phyloP scores from a whole-genome alignment of 2,888 invertebrate genomes.

The Drosophila melanosoma region DNA sequence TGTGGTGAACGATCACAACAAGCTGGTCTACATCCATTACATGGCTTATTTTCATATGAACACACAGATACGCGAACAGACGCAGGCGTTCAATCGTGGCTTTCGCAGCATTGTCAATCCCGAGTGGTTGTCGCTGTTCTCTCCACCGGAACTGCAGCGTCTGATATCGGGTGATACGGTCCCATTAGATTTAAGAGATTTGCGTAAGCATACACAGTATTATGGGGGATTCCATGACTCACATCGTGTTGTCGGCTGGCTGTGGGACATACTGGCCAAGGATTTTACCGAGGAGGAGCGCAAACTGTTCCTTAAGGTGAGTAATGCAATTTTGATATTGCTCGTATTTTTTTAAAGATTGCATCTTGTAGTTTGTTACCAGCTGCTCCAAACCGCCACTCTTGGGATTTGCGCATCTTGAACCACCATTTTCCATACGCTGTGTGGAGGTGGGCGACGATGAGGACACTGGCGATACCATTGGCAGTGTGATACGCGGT shows the following conservation, averaged over 20 bases:
- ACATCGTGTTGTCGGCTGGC: slow-evolving; percentile 98
- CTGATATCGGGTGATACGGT: slow-evolving; percentile 98
- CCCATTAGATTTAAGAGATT: slow-evolving; percentile 94
- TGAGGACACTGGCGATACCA: slow-evolving; percentile 91
- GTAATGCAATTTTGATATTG: not conserved
- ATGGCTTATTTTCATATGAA: slow-evolving; percentile 99
- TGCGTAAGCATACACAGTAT: slow-evolving; percentile 97
- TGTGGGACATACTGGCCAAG: slow-evolving; percentile 98
- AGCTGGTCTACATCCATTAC: slow-evolving; percentile 98
- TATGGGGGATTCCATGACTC: slow-evolving; percentile 99
- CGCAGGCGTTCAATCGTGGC: slow-evolving; percentile 97
- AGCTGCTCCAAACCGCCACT: slow-evolving; percentile 99
- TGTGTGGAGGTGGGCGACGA: slow-evolving; percentile 99
- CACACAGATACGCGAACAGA: slow-evolving; percentile 98
- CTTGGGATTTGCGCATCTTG: slow-evolving; percentile 97
- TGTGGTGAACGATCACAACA: slow-evolving; percentile 98
- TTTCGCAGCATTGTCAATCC: slow-evolving; percentile 97
- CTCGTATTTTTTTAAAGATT: not conserved
- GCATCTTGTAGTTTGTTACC: slow-evolving; percentile 90
- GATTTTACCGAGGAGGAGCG: slow-evolving; percentile 97
- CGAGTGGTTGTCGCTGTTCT: slow-evolving; percentile 97
- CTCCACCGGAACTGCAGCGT: slow-evolving; percentile 97
- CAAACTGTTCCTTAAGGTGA: slow-evolving; percentile 96
- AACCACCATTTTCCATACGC: slow-evolving; percentile 98
- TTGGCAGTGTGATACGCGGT: slow-evolving; percentile 97